Evolutionary conservation across 2,113 vertebrate species (phyloP).

Genomic region (Notechis scutatus): DNA sequence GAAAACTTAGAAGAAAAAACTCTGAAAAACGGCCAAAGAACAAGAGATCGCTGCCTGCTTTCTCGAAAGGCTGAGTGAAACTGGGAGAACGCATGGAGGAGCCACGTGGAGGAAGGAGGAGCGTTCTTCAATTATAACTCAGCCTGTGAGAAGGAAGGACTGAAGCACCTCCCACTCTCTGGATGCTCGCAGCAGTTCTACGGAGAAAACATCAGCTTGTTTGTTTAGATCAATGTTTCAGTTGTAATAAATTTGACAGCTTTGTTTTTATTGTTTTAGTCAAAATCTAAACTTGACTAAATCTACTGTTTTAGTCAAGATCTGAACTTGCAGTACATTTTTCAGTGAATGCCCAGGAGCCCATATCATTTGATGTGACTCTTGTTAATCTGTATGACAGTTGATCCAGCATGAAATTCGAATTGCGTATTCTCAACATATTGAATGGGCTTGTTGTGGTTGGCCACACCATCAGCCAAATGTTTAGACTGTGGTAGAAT

Average conservation of each 20-base stretch:
- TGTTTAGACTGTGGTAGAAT: background rate
- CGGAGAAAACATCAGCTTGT: background rate
- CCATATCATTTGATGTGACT: background rate
- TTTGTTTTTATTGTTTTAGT: background rate
- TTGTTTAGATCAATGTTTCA: background rate
- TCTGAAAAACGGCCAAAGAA: too few species aligned
- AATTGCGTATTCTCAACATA: background rate
- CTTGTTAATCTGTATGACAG: background rate
- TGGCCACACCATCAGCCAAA: background rate
- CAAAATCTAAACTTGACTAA: background rate
- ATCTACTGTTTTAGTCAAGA: background rate
- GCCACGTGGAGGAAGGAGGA: too few species aligned
- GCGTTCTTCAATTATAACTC: too few species aligned
- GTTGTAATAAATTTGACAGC: background rate
- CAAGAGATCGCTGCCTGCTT: too few species aligned
- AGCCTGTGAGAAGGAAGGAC: too few species aligned
- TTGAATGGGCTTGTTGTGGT: background rate
- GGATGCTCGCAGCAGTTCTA: too few species aligned
- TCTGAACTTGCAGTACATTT: background rate
- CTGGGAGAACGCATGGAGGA: too few species aligned
- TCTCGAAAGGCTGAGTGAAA: too few species aligned
- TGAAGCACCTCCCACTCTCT: too few species aligned
- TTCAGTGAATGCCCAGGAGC: background rate
- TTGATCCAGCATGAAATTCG: background rate
- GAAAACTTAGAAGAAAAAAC: too few species aligned